These are phyloP conservation scores for Tolmerus cingulatus DNA, from an alignment of 2,888 invertebrate species.

Conservation along the genomic window DNA sequence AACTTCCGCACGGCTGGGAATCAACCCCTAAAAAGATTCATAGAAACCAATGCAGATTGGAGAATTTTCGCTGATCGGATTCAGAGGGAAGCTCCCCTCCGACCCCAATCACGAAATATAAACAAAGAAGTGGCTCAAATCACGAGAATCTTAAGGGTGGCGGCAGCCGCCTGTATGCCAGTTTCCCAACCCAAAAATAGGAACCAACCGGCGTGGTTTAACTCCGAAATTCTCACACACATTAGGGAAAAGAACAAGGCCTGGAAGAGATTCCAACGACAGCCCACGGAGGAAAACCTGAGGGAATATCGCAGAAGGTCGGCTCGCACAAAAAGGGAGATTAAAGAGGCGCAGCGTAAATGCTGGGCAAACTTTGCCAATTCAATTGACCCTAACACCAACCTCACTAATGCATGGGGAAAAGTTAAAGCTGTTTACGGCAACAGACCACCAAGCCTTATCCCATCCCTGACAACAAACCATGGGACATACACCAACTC, in stretches of 20 bases:
- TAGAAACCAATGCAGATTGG: background rate
- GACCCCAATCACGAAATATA: background rate
- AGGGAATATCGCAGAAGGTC: background rate
- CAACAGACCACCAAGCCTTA: background rate
- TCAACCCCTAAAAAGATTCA: background rate
- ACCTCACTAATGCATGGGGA: background rate
- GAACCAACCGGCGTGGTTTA: background rate
- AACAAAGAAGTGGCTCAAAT: background rate
- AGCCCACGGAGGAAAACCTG: background rate
- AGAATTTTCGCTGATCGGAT: background rate
- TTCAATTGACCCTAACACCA: background rate
- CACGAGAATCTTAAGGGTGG: background rate
- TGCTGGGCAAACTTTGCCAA: background rate
- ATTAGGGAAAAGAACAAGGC: background rate
- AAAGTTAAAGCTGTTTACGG: background rate
- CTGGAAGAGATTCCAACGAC: background rate
- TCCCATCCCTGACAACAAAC: background rate
- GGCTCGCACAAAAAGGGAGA: background rate
- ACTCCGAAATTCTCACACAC: background rate
- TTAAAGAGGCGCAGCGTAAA: background rate
- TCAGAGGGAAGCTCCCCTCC: background rate
- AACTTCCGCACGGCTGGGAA: background rate
- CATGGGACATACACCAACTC: background rate
- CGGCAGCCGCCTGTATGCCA: background rate
- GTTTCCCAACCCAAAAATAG: background rate